Evolutionary conservation across 2,888 invertebrate species (phyloP).

Genomic region (Trissonchulus latispiculum): DNA sequence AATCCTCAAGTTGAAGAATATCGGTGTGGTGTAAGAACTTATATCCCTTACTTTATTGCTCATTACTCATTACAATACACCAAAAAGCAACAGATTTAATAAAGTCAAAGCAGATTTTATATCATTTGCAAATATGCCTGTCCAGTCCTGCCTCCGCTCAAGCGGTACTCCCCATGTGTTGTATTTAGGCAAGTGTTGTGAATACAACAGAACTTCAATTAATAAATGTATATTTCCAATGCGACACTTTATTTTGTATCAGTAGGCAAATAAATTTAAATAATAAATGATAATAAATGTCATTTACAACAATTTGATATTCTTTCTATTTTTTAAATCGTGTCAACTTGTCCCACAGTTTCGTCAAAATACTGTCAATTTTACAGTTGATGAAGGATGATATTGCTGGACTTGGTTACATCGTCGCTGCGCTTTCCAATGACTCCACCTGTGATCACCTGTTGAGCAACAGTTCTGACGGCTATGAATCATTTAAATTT

Average conservation of each 20-base stretch:
- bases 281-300: no score
- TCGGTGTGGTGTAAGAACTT: constrained; percentile 20
- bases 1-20: constrained; percentile 18
- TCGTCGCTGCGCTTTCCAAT: constrained; percentile 20
- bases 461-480: constrained; percentile 12
- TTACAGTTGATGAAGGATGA: constrained; percentile 16
- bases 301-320: no score
- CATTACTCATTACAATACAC: not conserved
- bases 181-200: no score
- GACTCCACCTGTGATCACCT: constrained; percentile 19
- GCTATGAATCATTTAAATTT: constrained; percentile 19
- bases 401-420: not conserved
- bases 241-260: no score
- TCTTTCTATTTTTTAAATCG: no score
- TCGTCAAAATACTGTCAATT: not conserved
- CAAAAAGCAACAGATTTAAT: not conserved
- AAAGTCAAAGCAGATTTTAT: no score
- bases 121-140: no score
- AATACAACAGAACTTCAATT: no score
- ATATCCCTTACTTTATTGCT: not conserved
- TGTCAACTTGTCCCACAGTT: not conserved
- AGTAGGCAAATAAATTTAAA: no score
- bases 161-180: no score
- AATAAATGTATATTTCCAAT: no score
- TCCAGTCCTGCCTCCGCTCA: no score